These are phyloP conservation scores for Rhopalosiphum nymphaeae DNA, from an alignment of 2,888 invertebrate species.

Conservation along the genomic window DNA sequence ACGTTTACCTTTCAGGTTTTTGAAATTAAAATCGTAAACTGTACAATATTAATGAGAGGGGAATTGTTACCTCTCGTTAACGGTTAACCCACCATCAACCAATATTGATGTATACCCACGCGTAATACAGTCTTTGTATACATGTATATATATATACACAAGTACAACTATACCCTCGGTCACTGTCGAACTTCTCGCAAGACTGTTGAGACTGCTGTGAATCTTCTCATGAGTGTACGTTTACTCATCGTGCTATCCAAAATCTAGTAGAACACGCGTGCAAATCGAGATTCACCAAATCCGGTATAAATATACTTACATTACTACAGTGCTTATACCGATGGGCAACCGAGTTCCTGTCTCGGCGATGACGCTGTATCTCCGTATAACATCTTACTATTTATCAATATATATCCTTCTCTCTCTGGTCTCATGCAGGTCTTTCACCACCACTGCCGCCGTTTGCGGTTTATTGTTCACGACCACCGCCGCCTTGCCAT, in stretches of 20 bases:
- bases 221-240: background rate
- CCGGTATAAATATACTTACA: no score
- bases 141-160: no score
- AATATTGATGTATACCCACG: background rate
- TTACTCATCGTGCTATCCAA: background rate
- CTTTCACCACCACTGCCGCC: slow-evolving; percentile 17
- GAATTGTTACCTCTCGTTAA: background rate
- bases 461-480: slow-evolving; percentile 63
- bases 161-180: background rate
- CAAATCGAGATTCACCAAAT: no score
- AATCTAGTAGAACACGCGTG: no score
- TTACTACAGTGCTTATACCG: background rate
- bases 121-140: background rate
- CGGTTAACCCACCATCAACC: background rate
- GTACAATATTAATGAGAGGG: background rate
- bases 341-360: background rate
- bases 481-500: slow-evolving; percentile 1
- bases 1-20: background rate
- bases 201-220: background rate
- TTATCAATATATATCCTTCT: background rate
- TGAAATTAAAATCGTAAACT: background rate
- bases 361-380: background rate
- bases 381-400: background rate
- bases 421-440: slow-evolving; percentile 16
- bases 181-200: background rate